Conservation (phyloP, 2,113 vertebrate genomes). For the Ammodramus savannarum region DNA sequence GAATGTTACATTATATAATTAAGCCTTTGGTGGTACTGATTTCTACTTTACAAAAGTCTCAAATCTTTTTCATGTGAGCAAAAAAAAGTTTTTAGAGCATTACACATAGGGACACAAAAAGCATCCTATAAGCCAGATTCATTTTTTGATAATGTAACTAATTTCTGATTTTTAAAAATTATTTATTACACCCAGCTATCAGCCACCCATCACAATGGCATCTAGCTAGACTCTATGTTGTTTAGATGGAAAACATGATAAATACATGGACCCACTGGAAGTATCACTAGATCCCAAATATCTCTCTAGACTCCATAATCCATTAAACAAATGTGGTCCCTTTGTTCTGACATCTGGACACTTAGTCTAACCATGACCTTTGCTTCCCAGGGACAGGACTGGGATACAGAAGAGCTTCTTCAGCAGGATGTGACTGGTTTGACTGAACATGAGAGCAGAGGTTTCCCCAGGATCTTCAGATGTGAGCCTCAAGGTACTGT, state of each 20-base stretch:
- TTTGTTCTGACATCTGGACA: slow-evolving; percentile 25
- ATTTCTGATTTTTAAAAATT: background rate
- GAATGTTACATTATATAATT: slow-evolving; percentile 65
- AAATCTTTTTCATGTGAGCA: background rate
- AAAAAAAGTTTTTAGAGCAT: background rate
- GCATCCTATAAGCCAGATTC: background rate
- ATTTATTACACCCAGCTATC: background rate
- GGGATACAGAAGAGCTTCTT: background rate
- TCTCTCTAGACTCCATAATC: background rate
- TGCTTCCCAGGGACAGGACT: slow-evolving; percentile 25
- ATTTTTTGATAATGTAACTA: background rate
- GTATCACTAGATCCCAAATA: background rate
- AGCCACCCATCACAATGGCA: background rate
- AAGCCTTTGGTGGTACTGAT: slow-evolving; percentile 24
- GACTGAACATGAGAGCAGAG: background rate
- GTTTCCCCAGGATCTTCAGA: background rate
- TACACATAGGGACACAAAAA: background rate
- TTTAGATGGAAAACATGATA: background rate
- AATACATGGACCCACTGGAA: background rate
- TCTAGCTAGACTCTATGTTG: background rate
- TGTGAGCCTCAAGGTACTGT: background rate
- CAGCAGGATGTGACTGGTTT: background rate
- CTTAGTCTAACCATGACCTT: background rate
- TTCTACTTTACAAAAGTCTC: slow-evolving; percentile 16
- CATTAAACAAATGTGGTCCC: slow-evolving; percentile 22